phyloP scores from a whole-genome alignment of 2,888 invertebrate genomes.

The Cheilosia urbana region DNA sequence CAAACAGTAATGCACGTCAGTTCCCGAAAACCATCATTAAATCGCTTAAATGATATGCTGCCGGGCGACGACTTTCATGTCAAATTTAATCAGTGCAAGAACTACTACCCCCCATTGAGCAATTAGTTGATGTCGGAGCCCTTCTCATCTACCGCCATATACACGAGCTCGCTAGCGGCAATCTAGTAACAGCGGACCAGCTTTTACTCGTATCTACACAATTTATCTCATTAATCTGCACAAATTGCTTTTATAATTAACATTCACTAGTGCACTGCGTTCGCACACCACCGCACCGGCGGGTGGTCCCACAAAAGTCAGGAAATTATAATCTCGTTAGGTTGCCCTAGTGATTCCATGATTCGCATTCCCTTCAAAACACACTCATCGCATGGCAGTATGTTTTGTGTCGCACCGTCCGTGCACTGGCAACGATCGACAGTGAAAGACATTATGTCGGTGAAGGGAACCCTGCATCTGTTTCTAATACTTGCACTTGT shows the following conservation, averaged over 20 bases:
- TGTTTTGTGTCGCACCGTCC: background rate
- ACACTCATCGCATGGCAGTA: background rate
- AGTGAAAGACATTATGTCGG: slow-evolving; percentile 7
- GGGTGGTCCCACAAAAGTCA: slow-evolving; percentile 10
- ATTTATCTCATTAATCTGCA: slow-evolving; percentile 48
- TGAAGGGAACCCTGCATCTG: background rate
- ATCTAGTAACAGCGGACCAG: slow-evolving; percentile 11
- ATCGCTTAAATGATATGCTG: slow-evolving; percentile 3
- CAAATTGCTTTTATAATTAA: slow-evolving; percentile 50
- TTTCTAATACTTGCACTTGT: slow-evolving; percentile 3
- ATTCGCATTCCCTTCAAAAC: slow-evolving; percentile 3
- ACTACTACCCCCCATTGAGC: slow-evolving; percentile 20
- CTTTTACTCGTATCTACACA: slow-evolving; percentile 18
- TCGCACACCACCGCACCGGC: background rate
- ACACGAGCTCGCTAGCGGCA: background rate
- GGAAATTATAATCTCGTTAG: slow-evolving; percentile 51
- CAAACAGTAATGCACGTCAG: no score
- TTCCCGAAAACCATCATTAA: background rate
- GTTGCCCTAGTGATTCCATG: slow-evolving; percentile 17
- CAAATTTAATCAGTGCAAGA: slow-evolving; percentile 26
- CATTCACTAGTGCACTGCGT: slow-evolving; percentile 1
- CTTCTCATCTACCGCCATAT: background rate
- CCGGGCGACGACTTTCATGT: slow-evolving; percentile 8
- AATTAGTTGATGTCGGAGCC: slow-evolving; percentile 17
- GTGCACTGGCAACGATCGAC: background rate